Percentiles rank a stretch among this genome's conserved stretches.
Conservation (phyloP, 2,888 invertebrate genomes). For the Dasypolia templi region DNA sequence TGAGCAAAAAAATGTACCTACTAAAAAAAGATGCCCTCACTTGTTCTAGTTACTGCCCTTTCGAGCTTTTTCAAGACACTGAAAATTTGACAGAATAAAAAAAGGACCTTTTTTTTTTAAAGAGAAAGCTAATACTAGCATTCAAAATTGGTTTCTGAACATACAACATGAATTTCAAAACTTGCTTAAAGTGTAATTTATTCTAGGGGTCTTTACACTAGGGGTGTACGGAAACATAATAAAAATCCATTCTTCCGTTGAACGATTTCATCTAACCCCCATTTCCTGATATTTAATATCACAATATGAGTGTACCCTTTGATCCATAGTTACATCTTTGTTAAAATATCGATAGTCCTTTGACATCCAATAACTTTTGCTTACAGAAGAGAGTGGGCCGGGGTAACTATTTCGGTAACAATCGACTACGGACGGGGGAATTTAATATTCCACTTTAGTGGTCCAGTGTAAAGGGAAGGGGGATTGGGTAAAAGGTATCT, state of each 20-base stretch:
- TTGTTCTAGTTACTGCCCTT: not conserved
- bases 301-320: conserved; percentile 45
- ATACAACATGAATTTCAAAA: not conserved
- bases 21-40: conserved; percentile 14
- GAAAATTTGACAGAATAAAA: not conserved
- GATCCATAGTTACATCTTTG: conserved; percentile 42
- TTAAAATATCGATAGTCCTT: conserved; percentile 46
- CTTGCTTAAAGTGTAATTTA: not conserved
- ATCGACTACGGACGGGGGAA: conserved; percentile 46
- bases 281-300: conserved; percentile 35
- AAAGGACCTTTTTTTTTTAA: not conserved
- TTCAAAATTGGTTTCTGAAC: not conserved
- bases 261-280: conserved; percentile 25
- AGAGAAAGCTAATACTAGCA: not conserved
- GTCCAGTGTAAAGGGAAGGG: conserved; percentile 16
- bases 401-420: conserved; percentile 59
- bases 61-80: not conserved
- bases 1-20: conserved; percentile 21
- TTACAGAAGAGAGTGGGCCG: conserved; percentile 30
- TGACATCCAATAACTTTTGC: conserved; percentile 56
- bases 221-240: conserved; percentile 9
- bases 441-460: conserved; percentile 59
- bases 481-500: conserved; percentile 37
- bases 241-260: conserved; percentile 25
- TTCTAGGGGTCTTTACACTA: not conserved